Evolutionary conservation across 2,888 invertebrate genomes (phyloP).

Genomic region (Pachycephus smyrnensis): DNA sequence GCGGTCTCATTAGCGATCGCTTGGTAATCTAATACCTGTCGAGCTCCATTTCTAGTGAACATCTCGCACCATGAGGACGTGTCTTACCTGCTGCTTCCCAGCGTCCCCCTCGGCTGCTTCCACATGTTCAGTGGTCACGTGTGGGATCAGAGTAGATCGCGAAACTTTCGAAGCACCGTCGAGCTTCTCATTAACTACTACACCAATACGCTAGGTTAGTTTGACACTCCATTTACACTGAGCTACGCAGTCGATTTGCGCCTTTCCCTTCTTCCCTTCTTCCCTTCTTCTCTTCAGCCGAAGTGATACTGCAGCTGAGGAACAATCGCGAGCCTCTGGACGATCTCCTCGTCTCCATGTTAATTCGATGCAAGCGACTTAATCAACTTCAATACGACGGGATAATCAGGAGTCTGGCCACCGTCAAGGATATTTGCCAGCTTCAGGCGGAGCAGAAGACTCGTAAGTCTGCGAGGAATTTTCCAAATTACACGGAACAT

Average conservation of each 20-base stretch:
- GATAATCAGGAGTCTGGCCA: conserved; percentile 64
- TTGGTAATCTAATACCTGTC: neutral
- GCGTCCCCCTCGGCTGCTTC: conserved; percentile 67
- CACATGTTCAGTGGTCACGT: conserved; percentile 66
- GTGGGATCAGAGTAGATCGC: conserved; percentile 67
- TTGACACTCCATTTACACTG: neutral
- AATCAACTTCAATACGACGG: conserved; percentile 67
- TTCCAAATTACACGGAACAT: neutral
- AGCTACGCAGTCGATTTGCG: neutral
- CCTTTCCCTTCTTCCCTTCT: conserved; percentile 3
- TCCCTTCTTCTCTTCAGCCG: conserved; percentile 49
- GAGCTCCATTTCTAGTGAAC: conserved; percentile 53
- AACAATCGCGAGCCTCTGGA: conserved; percentile 68
- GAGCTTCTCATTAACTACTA: conserved; percentile 64
- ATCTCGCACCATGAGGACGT: conserved; percentile 68
- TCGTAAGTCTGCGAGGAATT: conserved; percentile 40
- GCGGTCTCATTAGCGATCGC: neutral
- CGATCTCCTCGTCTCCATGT: conserved; percentile 64
- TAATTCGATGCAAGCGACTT: conserved; percentile 64
- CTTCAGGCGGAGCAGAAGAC: conserved; percentile 58
- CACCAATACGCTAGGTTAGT: conserved; percentile 64
- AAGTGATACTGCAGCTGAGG: conserved; percentile 65
- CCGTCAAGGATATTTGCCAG: conserved; percentile 63
- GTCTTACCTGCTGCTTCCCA: conserved; percentile 64
- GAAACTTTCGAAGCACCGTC: conserved; percentile 66